Percentiles rank a stretch among this genome's conserved stretches.
phyloP scores from a whole-genome alignment of 2,113 vertebrate genomes.

The Agelaius tricolor region DNA sequence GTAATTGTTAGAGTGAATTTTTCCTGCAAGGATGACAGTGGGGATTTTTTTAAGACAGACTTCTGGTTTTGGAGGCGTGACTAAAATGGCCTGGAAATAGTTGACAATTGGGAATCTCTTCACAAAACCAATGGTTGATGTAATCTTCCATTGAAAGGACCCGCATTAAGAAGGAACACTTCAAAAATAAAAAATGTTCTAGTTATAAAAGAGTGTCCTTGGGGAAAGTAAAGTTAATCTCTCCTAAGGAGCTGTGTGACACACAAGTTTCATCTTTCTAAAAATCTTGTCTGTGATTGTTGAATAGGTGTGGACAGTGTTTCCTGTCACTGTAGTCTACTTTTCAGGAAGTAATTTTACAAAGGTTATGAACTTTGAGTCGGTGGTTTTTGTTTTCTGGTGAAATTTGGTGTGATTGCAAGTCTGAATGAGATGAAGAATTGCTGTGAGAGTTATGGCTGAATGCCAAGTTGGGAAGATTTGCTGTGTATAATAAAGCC shows the following conservation, averaged over 20 bases:
- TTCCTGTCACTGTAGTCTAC: background rate
- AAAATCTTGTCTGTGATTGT: background rate
- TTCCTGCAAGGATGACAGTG: background rate
- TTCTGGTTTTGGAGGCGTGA: background rate
- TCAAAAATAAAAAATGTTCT: background rate
- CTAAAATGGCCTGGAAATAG: background rate
- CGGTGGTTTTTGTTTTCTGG: background rate
- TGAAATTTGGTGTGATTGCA: background rate
- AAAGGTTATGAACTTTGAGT: background rate
- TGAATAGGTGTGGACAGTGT: background rate
- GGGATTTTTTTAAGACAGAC: background rate
- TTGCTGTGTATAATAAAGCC: background rate
- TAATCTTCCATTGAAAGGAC: background rate
- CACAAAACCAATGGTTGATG: background rate
- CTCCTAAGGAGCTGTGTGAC: background rate
- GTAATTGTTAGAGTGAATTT: background rate
- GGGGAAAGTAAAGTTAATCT: background rate
- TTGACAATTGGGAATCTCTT: background rate
- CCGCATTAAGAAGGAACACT: background rate
- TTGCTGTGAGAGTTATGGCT: background rate
- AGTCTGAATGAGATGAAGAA: background rate
- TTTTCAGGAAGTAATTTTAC: background rate
- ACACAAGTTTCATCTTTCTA: background rate
- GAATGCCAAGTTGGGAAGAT: background rate
- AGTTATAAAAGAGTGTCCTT: background rate